Conservation (phyloP, 2,113 vertebrate species). For the Microcebus jonahi region DNA sequence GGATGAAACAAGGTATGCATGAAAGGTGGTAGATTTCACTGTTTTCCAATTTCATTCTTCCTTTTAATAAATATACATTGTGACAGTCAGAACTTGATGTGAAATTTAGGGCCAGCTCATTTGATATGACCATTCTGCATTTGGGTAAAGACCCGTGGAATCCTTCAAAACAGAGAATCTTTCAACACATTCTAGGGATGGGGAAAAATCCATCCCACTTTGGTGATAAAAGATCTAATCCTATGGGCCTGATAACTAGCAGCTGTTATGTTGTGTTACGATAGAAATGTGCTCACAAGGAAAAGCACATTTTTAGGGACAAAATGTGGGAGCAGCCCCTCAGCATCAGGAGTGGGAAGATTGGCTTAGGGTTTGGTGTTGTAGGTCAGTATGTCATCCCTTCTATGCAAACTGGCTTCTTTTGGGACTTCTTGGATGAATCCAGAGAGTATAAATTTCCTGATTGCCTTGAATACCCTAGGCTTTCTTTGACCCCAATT, state of each 20-base stretch:
- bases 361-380: neutral
- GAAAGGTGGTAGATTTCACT: neutral
- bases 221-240: neutral
- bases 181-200: neutral
- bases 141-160: neutral
- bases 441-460: neutral
- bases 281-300: neutral
- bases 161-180: constrained; percentile 26
- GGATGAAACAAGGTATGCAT: neutral
- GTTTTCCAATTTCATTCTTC: neutral
- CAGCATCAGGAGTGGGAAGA: neutral
- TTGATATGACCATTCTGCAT: neutral
- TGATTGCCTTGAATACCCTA: neutral
- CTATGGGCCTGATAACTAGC: neutral
- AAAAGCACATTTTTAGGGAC: neutral
- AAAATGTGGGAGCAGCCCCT: neutral
- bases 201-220: neutral
- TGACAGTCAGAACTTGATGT: neutral
- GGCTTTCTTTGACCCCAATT: neutral
- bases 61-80: neutral
- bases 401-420: neutral
- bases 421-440: neutral
- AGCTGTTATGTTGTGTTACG: neutral
- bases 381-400: neutral
- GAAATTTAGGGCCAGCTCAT: neutral